Conservation (phyloP, 2,113 vertebrate species). For the Antennarius striatus region DNA sequence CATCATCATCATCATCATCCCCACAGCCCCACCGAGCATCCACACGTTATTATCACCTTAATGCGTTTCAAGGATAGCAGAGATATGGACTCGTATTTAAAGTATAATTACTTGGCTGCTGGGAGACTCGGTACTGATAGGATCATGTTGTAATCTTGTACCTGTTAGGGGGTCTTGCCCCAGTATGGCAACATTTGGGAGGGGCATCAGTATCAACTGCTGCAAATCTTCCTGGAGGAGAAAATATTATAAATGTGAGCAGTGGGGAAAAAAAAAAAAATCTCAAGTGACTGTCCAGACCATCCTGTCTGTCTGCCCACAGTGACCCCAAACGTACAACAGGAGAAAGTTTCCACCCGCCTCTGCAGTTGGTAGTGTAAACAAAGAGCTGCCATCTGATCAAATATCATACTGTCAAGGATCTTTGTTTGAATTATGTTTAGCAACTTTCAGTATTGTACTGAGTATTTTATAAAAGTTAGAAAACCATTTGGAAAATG, state of each 20-base stretch:
- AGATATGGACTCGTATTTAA: conserved; percentile 52
- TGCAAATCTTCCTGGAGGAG: conserved; percentile 85
- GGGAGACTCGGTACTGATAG: conserved; percentile 47
- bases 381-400: conserved; percentile 43
- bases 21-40: conserved; percentile 6
- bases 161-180: conserved; percentile 88
- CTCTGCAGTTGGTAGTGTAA: conserved; percentile 49
- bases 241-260: conserved; percentile 8
- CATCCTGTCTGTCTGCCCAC: conserved; percentile 8
- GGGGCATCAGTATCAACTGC: conserved; percentile 85
- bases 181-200: conserved; percentile 86
- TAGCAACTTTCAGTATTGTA: no score
- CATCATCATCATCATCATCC: conserved; percentile 48
- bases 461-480: no score
- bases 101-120: conserved; percentile 55
- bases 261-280: conserved; percentile 5
- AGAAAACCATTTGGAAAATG: neutral
- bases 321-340: conserved; percentile 28
- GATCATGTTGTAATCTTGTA: conserved; percentile 63
- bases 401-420: neutral
- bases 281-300: neutral
- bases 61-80: conserved; percentile 56
- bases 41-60: conserved; percentile 57
- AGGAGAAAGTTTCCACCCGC: conserved; percentile 39
- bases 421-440: no score